Evolutionary conservation across 2,113 vertebrate genomes (phyloP), one percentile per base, ranked within the genome.

Genomic region (Atrichornis clamosus): DNA sequence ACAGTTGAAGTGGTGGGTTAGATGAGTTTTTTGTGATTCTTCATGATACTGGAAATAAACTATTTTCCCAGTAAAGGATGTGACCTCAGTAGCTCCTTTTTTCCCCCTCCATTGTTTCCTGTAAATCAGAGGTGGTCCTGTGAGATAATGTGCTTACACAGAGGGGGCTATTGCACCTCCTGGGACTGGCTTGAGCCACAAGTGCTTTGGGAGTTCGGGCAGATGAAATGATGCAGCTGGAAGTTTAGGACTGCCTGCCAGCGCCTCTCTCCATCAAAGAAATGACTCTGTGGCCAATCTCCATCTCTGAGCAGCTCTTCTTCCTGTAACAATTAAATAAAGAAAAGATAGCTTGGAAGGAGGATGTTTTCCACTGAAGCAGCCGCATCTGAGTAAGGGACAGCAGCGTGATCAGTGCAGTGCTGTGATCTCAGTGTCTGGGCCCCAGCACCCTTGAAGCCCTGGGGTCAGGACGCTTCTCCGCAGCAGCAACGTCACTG

Each of bases 311-410:
- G 60, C 62, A 62, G 41, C 63, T 88, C 41, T 82, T 92, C 78
- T 96, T 94, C 95, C 95, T 96, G 91, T 93, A 86, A 84, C 28
- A 59, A 55, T 92, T 95, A 90, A 94, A 96, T 76, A 94, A 90
- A 84, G 80, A 92, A 68, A 95, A 89, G 41, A 55, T 60, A 70
- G 59, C 73, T 93, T 91, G 89, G 76, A 89, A 95, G 42, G 72
- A 67, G 83, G 85, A 92, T 95, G 81, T 88, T 95, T 93, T 87
- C 33, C 75, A 30, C 41, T 59, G 55, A 68, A 49, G n/a, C 19
- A 6, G 60, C 93, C 8, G 3, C 10, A 11, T 78, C 42, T 44
- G 59, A 89, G n/a, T 47, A 55, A 72, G 50, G 41, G 60, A 79
- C 80, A 73, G 70, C 50, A 64, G 46, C 0, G 0, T 67, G 81